Conservation (phyloP, 2,113 vertebrate genomes). For the Bostrychus sinensis region DNA sequence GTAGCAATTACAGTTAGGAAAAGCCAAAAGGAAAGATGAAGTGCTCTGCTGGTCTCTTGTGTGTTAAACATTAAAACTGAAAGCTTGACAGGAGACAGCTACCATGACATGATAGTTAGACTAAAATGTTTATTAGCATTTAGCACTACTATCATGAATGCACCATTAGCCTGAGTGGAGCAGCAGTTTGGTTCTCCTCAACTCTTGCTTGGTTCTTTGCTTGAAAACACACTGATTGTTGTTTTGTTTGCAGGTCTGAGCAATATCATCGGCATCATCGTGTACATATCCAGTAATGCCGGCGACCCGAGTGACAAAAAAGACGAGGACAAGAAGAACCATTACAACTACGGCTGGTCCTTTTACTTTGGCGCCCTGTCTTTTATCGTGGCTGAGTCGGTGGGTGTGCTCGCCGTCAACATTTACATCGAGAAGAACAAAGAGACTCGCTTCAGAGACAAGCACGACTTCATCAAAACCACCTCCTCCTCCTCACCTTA, state of each 20-base stretch:
- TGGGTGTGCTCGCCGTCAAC: slow-evolving; percentile 95
- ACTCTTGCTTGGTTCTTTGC: background rate
- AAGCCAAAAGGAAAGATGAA: no score
- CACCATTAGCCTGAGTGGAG: no score
- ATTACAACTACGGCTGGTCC: slow-evolving; percentile 97
- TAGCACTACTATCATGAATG: no score
- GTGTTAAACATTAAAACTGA: no score
- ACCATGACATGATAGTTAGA: no score
- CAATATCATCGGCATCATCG: slow-evolving; percentile 99
- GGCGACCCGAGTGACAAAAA: slow-evolving; percentile 96
- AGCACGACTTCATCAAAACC: slow-evolving; percentile 87
- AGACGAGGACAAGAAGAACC: slow-evolving; percentile 95
- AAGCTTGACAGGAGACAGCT: no score
- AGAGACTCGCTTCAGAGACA: slow-evolving; percentile 87
- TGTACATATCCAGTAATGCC: slow-evolving; percentile 98
- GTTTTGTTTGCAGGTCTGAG: slow-evolving; percentile 84
- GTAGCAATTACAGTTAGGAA: no score
- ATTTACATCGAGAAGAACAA: slow-evolving; percentile 98
- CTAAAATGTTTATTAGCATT: no score
- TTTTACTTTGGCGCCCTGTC: slow-evolving; percentile 98
- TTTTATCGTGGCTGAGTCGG: slow-evolving; percentile 94
- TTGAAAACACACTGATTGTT: background rate
- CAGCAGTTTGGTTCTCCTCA: no score
- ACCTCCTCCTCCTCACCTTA: slow-evolving; percentile 91
- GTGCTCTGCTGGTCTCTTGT: no score